Percentiles rank a stretch among this genome's conserved stretches.
phyloP scores from a whole-genome alignment of 1,140 invertebrate genomes.

The Marisa cornuarietis region DNA sequence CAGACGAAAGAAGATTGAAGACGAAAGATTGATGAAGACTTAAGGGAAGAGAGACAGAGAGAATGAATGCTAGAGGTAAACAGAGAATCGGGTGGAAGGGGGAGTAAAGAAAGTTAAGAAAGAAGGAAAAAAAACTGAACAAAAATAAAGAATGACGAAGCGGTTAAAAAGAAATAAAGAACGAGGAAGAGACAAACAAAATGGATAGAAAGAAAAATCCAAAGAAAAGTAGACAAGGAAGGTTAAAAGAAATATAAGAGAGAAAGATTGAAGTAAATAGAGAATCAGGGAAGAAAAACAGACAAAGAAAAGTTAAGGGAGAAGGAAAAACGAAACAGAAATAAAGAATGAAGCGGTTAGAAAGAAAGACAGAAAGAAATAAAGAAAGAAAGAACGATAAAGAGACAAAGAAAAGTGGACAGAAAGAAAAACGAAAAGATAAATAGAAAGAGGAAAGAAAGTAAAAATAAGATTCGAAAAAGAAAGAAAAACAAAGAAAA shows the following conservation, averaged over 20 bases:
- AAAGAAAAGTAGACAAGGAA: not conserved
- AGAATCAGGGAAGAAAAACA: not conserved
- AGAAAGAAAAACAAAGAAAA: too few relatives aligned
- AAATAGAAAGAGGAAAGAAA: not conserved
- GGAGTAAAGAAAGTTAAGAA: not conserved
- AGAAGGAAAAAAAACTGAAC: not conserved
- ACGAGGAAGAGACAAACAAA: not conserved
- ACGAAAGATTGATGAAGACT: not conserved
- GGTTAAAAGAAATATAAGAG: not conserved
- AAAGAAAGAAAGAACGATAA: too few relatives aligned
- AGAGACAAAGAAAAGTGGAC: too few relatives aligned
- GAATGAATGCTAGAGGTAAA: not conserved
- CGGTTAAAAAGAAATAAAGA: not conserved
- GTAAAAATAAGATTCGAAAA: not conserved
- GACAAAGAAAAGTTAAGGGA: not conserved
- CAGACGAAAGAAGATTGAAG: too few relatives aligned
- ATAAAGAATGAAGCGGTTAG: too few relatives aligned
- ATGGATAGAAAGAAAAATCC: not conserved
- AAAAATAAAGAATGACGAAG: not conserved
- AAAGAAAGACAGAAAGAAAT: too few relatives aligned
- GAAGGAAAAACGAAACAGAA: too few relatives aligned
- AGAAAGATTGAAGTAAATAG: not conserved
- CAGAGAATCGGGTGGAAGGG: not conserved
- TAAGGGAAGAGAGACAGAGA: constrained; percentile 3
- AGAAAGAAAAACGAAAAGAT: too few relatives aligned